Base-by-base conservation (phyloP, 2,888 invertebrate species). In the Anthophora plumipes region DNA sequence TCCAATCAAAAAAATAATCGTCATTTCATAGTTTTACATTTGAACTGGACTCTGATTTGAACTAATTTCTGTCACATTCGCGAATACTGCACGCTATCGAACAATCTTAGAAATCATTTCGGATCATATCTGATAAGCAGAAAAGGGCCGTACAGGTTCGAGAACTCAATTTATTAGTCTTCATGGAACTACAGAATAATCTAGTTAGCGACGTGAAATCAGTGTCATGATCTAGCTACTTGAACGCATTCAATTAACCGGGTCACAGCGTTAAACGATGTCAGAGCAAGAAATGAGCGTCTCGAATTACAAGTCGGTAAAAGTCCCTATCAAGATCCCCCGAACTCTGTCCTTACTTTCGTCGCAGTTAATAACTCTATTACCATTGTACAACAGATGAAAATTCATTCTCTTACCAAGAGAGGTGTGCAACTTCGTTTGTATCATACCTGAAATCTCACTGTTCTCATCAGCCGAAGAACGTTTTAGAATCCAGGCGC, bases 171-270 rank as follows among this genome's bases (percentile, higher is more conserved):
- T 69, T 31, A 59, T 63, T 2, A 41, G 14, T 31, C 31, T 31
- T 2, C 31, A 41, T n/a, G 59, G 63, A 39, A 77, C 46, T 22
- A n/a, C 64, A 3, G 54, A n/a, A 39, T 77, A 79, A 79, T 63
- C 59, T 48, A 43, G 66, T 79, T 79, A 64, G 66, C 64, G 14
- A 14, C 14, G 57, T 17, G 66, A 50, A 70, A 79, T 79, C 78
- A 48, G 70, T 46, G 64, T 41, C 48, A 31, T 54, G 48, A 70
- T 77, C 78, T 70, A 22, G 69, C 52, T 60, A 22, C 59, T 48
- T 64, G 39, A 59, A 69, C 69, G 43, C 46, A 41, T 64, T 70
- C 52, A 70, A 66, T 57, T 64, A 46, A 68, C 54, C 41, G 39
- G 70, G 64, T 79, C 70, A 70, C 60, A 25, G 54, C 43, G 63